A percentile compares a stretch with the other conserved stretches of the same genome.
Conservation (phyloP, 2,113 vertebrate genomes). For the Barnardius zonarius region DNA sequence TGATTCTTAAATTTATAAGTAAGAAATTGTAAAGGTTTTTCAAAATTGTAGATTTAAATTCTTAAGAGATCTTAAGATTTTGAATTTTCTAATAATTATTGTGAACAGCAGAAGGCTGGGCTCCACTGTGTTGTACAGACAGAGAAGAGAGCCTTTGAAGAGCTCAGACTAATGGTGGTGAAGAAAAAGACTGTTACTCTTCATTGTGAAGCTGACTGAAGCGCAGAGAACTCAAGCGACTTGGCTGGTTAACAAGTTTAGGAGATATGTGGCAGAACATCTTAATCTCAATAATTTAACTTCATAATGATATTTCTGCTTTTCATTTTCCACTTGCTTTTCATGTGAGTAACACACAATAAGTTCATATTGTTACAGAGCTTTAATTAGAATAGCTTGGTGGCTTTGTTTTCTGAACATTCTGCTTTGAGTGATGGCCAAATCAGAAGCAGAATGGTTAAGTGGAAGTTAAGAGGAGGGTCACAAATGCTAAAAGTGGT, state of each 20-base stretch:
- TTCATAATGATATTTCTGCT: background rate
- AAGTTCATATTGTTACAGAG: background rate
- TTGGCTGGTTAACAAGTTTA: background rate
- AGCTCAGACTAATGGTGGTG: background rate
- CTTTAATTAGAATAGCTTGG: background rate
- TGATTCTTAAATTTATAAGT: background rate
- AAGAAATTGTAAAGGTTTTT: background rate
- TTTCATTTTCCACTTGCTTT: background rate
- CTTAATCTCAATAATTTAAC: background rate
- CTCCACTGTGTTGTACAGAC: background rate
- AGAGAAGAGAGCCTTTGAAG: background rate
- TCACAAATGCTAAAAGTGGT: background rate
- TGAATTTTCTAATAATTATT: background rate
- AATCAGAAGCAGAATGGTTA: background rate
- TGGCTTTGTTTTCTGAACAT: background rate
- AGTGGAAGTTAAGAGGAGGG: background rate
- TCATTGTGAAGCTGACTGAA: background rate
- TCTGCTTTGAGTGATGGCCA: background rate
- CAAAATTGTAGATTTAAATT: background rate
- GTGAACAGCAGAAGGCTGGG: background rate
- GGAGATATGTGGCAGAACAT: background rate
- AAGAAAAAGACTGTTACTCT: background rate
- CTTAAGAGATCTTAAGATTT: fast-evolving
- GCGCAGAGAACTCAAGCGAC: background rate
- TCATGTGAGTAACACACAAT: background rate